Base-by-base conservation (phyloP, 2,888 invertebrate species). In the Monochamus alternatus region DNA sequence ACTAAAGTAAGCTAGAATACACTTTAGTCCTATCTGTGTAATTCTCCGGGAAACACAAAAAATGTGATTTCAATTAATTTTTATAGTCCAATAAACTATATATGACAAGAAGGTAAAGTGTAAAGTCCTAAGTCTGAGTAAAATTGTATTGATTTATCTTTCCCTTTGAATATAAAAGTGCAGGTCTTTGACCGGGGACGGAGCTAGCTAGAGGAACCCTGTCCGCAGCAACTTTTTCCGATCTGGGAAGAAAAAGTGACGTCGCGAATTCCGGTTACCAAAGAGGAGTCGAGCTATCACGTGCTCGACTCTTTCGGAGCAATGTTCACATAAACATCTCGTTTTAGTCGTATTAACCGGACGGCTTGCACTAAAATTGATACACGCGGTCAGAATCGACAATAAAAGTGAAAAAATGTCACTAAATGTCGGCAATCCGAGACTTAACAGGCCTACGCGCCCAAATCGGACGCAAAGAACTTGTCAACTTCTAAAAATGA, bases 321-420 rank as follows among this genome's bases (percentile, higher is more conserved):
- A 84, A 84, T 83, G 84, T 84, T 83, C 84, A 84, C 85, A 85
- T 84, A 84, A 85, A 85, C 84, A 83, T 83, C 84, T 84, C 83
- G 81, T 83, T 81, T 81, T 79, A 78, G 78, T 80, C 78, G 80
- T 81, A 84, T 83, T 83, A 84, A 84, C 83, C 83, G 83, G 78
- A 79, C 80, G 78, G 77, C 78, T 75, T 79, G 78, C 78, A 83
- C 76, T 80, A 81, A 82, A 82, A 84, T 81, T 82, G 84, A 83
- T 83, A 81, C 83, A 82, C 80, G 78, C 79, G 80, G 78, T 75
- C 78, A 75, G 79, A 80, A 78, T 81, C 76, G 76, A 76, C 82
- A 83, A 84, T 82, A 83, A 84, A 84, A 82, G 80, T 80, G 81
- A 82, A 83, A 83, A 83, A 82, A 81, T 79, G 75, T 67, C 73